phyloP scores from a whole-genome alignment of 2,888 invertebrate species.

The Apomyelois bistriatella region DNA sequence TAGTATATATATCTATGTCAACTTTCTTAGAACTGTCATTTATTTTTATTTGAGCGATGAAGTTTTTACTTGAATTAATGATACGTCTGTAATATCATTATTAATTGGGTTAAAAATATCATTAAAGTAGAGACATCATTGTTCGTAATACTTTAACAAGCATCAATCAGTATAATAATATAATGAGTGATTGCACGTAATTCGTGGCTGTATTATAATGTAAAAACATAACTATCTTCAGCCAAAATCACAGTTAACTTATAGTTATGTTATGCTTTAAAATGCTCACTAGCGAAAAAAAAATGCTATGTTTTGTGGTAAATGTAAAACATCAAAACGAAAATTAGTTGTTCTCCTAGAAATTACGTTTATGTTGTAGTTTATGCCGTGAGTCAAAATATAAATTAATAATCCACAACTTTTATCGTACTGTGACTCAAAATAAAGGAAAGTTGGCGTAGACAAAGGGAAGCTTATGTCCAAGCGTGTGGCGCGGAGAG shows the following conservation, averaged over 20 bases:
- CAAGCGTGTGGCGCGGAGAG: too few species aligned
- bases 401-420: too few species aligned
- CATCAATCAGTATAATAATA: conserved; percentile 32
- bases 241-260: neutral
- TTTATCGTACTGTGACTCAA: too few species aligned
- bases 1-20: neutral
- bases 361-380: too few species aligned
- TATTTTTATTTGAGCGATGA: conserved; percentile 41
- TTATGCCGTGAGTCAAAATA: too few species aligned
- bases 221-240: neutral
- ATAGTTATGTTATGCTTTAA: neutral
- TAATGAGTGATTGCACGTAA: conserved; percentile 19
- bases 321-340: too few species aligned
- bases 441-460: too few species aligned
- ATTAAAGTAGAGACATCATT: conserved; percentile 37
- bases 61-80: conserved; percentile 61
- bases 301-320: too few species aligned
- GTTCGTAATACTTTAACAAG: conserved; percentile 21
- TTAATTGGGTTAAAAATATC: conserved; percentile 69
- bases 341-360: too few species aligned
- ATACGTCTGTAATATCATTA: conserved; percentile 56
- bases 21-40: neutral
- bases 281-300: too few species aligned
- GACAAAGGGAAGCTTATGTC: too few species aligned
- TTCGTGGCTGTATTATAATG: conserved; percentile 8